These are phyloP conservation scores for Ganaspis sp. DNA, from an alignment of 1,140 invertebrate species.

Conservation along the genomic window DNA sequence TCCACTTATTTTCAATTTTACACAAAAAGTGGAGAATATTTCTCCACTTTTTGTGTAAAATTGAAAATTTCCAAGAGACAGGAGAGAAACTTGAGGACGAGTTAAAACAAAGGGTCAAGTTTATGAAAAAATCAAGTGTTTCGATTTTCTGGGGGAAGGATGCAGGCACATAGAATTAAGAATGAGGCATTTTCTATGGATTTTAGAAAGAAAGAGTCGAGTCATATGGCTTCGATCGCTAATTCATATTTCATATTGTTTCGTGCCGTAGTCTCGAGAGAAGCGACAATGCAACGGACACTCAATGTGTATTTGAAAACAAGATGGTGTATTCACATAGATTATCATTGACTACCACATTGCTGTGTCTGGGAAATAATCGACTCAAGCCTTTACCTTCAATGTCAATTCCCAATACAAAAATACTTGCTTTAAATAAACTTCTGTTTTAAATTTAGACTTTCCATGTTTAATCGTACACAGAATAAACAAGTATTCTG, in stretches of 20 bases:
- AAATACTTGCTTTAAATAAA: background rate
- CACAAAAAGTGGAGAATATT: no score
- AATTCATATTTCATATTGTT: slow-evolving; percentile 38
- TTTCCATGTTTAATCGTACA: background rate
- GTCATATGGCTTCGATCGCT: slow-evolving; percentile 14
- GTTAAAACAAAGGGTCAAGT: no score
- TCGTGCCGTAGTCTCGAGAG: background rate
- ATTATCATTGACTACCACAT: background rate
- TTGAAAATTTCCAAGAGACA: no score
- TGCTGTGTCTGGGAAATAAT: background rate
- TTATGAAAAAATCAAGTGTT: background rate
- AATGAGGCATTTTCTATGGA: background rate
- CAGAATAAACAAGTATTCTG: no score
- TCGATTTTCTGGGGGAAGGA: background rate
- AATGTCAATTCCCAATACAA: slow-evolving; percentile 4
- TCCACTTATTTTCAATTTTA: no score
- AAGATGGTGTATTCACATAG: background rate
- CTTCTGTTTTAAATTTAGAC: background rate
- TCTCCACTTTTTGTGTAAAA: no score
- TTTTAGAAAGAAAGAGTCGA: background rate
- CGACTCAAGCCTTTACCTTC: slow-evolving; percentile 6
- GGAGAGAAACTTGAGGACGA: no score
- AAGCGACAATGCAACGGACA: slow-evolving; percentile 20
- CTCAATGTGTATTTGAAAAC: slow-evolving; percentile 16
- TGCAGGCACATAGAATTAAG: background rate